phyloP scores from a whole-genome alignment of 2,113 vertebrate species.

The Acrocephalus arundinaceus region DNA sequence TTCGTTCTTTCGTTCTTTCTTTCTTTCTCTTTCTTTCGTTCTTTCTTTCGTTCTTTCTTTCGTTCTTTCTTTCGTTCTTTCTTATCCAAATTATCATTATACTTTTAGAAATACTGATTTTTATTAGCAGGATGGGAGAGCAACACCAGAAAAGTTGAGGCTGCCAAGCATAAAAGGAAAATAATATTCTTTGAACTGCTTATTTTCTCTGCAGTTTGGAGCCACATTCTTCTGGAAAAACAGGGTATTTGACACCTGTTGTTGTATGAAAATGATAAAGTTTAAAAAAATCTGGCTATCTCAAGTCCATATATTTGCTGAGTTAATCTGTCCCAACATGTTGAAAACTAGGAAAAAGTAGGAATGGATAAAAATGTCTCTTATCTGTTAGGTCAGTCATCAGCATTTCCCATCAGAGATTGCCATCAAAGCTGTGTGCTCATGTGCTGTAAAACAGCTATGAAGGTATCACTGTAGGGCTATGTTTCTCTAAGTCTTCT shows the following conservation, averaged over 20 bases:
- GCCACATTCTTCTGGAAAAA: not conserved
- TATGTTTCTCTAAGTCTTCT: not conserved
- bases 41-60: too few relatives aligned
- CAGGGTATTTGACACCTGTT: not conserved
- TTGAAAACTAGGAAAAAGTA: not conserved
- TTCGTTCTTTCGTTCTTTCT: too few relatives aligned
- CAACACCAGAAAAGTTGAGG: not conserved
- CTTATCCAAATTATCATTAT: not conserved
- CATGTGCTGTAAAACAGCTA: not conserved
- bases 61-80: not conserved
- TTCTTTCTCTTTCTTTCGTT: too few relatives aligned
- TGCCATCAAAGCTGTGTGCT: not conserved
- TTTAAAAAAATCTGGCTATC: not conserved
- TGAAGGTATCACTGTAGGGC: not conserved
- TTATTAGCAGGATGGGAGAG: not conserved
- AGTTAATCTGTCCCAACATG: not conserved
- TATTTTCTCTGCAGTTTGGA: not conserved
- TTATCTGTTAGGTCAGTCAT: not conserved
- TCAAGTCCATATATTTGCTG: not conserved
- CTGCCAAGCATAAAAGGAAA: not conserved
- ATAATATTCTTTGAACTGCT: not conserved
- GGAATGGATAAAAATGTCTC: not conserved
- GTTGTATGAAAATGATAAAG: not conserved
- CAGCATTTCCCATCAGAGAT: not conserved
- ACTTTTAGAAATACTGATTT: not conserved